Evolutionary conservation across 2,888 invertebrate genomes (phyloP).

Genomic region (Pseudoips prasinana): DNA sequence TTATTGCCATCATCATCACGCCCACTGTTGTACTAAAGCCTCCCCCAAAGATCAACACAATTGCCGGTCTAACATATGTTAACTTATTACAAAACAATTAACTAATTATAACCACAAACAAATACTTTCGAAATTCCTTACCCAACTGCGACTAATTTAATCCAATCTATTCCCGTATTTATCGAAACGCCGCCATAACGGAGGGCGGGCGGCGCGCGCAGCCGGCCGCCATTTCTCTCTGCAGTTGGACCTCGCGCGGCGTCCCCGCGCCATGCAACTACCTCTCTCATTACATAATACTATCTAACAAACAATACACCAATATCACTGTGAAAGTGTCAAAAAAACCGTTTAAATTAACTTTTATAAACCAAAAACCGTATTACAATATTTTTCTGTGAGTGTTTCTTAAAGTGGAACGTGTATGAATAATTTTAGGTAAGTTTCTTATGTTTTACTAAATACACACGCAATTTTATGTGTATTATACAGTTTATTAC

Average conservation of each 20-base stretch:
- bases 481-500: no score
- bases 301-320: constrained; percentile 31
- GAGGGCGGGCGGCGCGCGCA: constrained; percentile 78
- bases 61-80: no score
- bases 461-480: background rate
- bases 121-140: background rate
- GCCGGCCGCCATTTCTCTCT: constrained; percentile 69
- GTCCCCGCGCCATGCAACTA: constrained; percentile 64
- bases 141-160: background rate
- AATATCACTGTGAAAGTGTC: constrained; percentile 30
- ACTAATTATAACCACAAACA: background rate
- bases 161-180: background rate
- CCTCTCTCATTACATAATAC: constrained; percentile 58
- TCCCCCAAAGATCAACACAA: no score
- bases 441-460: background rate
- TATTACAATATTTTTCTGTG: constrained; percentile 1
- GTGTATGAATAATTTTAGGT: constrained; percentile 18
- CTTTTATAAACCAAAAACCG: background rate
- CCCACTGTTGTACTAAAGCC: no score
- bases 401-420: constrained; percentile 10
- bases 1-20: no score
- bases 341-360: constrained; percentile 2
- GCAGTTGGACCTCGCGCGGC: constrained; percentile 70
- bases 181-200: constrained; percentile 39
- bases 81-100: background rate